Percentiles rank a stretch among this genome's conserved stretches.
phyloP scores from a whole-genome alignment of 2,113 vertebrate species.

The Salvator merianae region DNA sequence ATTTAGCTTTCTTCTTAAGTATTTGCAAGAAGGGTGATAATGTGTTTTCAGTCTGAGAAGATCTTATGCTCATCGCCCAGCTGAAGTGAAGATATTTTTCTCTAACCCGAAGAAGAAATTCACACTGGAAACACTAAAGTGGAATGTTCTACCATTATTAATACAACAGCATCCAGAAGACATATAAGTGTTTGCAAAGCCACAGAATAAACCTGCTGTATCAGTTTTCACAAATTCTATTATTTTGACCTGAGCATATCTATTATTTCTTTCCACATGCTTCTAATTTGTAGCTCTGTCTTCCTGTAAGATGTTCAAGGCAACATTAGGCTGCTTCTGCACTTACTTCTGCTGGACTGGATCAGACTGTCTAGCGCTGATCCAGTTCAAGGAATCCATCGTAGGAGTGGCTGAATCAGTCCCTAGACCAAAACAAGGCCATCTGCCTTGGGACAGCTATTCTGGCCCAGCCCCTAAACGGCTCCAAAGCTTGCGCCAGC shows the following conservation, averaged over 20 bases:
- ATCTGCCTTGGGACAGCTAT: too few species aligned
- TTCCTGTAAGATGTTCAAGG: neutral
- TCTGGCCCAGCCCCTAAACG: too few species aligned
- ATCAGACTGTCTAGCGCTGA: too few species aligned
- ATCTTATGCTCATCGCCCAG: conserved; percentile 64
- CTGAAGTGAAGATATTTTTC: conserved; percentile 78
- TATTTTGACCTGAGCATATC: neutral
- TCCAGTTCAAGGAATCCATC: too few species aligned
- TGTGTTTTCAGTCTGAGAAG: neutral
- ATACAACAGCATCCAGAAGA: conserved; percentile 35
- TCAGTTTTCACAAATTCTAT: neutral
- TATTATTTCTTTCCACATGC: neutral
- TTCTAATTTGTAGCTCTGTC: neutral
- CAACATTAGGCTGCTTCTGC: neutral
- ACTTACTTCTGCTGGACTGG: too few species aligned
- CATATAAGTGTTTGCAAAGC: neutral
- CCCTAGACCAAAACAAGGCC: too few species aligned
- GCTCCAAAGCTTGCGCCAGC: too few species aligned
- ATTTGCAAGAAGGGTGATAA: neutral
- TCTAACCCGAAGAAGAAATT: conserved; percentile 81
- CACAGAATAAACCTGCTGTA: conserved; percentile 2
- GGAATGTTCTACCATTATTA: conserved; percentile 60
- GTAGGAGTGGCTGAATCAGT: too few species aligned
- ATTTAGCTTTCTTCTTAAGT: neutral
- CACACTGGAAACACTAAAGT: conserved; percentile 85